phyloP scores from a whole-genome alignment of 2,888 invertebrate genomes.

The Chalcis sispes region DNA sequence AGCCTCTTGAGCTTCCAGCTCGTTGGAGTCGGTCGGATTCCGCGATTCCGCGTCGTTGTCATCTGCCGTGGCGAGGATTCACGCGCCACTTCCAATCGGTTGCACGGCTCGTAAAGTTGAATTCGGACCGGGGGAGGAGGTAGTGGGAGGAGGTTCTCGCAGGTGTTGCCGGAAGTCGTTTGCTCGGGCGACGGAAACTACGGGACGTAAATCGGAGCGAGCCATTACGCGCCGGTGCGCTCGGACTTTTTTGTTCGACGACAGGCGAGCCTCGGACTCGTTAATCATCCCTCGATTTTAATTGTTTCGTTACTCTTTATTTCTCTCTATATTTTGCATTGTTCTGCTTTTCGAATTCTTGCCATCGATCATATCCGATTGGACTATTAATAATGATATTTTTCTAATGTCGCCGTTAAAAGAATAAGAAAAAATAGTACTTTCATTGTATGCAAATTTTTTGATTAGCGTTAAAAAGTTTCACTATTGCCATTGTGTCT shows the following conservation, averaged over 20 bases:
- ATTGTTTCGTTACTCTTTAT: neutral
- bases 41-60: conserved; percentile 35
- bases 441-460: too few relatives aligned
- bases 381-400: conserved; percentile 35
- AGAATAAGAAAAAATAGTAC: too few relatives aligned
- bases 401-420: too few relatives aligned
- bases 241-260: neutral
- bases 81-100: conserved; percentile 55
- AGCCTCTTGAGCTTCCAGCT: neutral
- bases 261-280: neutral
- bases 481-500: too few relatives aligned
- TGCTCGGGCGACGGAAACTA: conserved; percentile 53
- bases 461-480: too few relatives aligned
- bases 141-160: conserved; percentile 1
- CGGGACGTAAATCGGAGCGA: conserved; percentile 40
- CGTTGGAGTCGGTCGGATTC: neutral
- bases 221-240: neutral
- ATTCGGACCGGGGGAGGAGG: conserved; percentile 28
- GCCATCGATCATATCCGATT: neutral
- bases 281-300: conserved; percentile 31
- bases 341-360: neutral
- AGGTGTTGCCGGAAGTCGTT: conserved; percentile 58
- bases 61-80: conserved; percentile 27
- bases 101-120: conserved; percentile 58
- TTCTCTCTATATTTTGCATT: neutral